Conservation (phyloP, 2,113 vertebrate species). For the Paedocypris sp. region DNA sequence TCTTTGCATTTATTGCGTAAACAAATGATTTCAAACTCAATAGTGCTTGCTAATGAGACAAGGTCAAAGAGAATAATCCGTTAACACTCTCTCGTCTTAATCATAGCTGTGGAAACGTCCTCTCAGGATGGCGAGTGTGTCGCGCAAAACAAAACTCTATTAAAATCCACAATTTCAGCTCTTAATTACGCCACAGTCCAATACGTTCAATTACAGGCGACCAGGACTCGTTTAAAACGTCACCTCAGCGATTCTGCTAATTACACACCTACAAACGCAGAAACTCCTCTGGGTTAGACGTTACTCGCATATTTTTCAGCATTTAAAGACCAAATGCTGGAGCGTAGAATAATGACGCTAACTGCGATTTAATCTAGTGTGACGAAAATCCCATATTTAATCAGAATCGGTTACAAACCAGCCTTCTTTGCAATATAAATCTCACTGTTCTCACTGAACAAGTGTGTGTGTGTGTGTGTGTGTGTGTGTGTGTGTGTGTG, state of each 20-base stretch:
- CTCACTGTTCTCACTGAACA: neutral
- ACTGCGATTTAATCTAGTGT: neutral
- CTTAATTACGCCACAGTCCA: conserved; percentile 43
- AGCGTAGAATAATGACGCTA: neutral
- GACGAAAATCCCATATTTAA: neutral
- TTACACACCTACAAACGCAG: conserved; percentile 45
- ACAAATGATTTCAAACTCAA: conserved; percentile 2
- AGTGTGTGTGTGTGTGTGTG: too few species aligned
- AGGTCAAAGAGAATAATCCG: conserved; percentile 19
- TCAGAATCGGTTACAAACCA: neutral
- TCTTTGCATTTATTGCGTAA: neutral
- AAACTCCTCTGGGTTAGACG: conserved; percentile 39
- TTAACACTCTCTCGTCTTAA: conserved; percentile 17
- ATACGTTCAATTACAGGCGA: conserved; percentile 53
- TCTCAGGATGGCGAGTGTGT: conserved; percentile 30
- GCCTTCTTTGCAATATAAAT: neutral
- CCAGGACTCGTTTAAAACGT: conserved; percentile 45
- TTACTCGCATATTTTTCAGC: neutral
- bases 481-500: too few species aligned
- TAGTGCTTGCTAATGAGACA: conserved; percentile 5
- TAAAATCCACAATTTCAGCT: conserved; percentile 20
- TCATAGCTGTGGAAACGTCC: conserved; percentile 33
- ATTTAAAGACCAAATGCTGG: neutral
- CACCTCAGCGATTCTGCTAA: conserved; percentile 40
- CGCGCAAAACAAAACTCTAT: conserved; percentile 33